Evolutionary conservation across 1,140 invertebrate genomes (phyloP), one percentile per base, ranked within the genome.

Genomic region (Drosophila kikkawai): DNA sequence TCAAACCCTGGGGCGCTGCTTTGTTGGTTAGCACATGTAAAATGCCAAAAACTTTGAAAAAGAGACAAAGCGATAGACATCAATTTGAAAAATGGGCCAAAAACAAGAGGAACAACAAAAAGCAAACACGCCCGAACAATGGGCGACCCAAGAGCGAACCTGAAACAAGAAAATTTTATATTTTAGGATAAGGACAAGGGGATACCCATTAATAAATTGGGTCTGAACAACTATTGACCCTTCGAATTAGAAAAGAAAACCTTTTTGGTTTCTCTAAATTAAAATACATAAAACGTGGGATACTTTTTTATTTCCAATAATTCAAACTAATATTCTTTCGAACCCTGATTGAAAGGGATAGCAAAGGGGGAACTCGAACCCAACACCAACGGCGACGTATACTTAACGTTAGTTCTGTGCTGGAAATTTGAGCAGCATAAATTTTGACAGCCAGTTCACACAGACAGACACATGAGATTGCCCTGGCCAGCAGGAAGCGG

Each of bases 11-110:
- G 71, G 64, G 65, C 60, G 41, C 48, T 50, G 77, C 81, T 69
- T 60, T 60, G 57, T 65, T 70, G 83, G 80, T 74, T 83, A 88
- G 80, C 84, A 88, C 80, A 87, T 87, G 84, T 87, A 80, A 87
- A 88, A 83, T 87, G 84, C 68, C 84, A 88, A 78, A 82, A 87
- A 80, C 65, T 88, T 87, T 87, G 80, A 88, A 83, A 87, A 78
- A 77, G 68, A 88, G 68, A 71, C 73, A 77, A 74, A 67, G 80
- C 83, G 83, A 83, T 87, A 74, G 84, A 88, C 85, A 87, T 88
- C 83, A 84, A 70, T 79, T 84, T 88, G 73, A 88, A 87, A 84
- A 87, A 88, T 84, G 76, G 59, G 55, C 61, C 61, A 78, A 69
- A 45, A 39, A 44, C 45, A 56, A 48, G 37, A 61, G 19, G 5